Base-by-base conservation (phyloP, 2,113 vertebrate species). In the Xiphophorus hellerii region DNA sequence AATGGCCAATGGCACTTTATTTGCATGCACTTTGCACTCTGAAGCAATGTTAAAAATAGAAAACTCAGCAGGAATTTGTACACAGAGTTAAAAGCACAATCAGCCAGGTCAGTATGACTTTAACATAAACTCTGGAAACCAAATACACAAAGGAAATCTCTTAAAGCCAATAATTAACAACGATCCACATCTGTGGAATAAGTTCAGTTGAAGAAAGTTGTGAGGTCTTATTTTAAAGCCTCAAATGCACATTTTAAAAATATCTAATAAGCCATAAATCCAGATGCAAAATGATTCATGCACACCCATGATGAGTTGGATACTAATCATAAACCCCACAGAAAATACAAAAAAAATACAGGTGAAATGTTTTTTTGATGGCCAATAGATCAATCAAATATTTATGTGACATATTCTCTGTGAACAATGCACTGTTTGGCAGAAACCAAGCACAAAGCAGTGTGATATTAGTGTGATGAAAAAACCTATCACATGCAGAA, bases 21-120 rank as follows among this genome's bases (percentile, higher is more conserved):
- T 71, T 67, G 66, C 42, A 62, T 60, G 76, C n/a, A 78, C 62
- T 73, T 65, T 71, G 62, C n/a, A 79, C 68, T 3, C 0, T 28
- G 62, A 35, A 58, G 25, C 51, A 9, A 58, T 29, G 9, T 33
- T 17, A 27, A 60, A 74, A 73, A 67, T 39, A 69, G 11, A 25
- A 1, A 66, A 27, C 22, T 54, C 17, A 3, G 29, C n/a, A 12
- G 27, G 15, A 29, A 14, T 33, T 13, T 68, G 33, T 31, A 9
- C 15, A 70, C 48, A 58, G 12, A 54, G 27, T 44, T 4, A 68
- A 30, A 68, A 3, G 5, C 30, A 58, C 30, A 70, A 54, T 25
- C 5, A 29, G 6, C 22, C 9, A 33, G 28, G 3, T 25, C 67
- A 31, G 17, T 69, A 20, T 48, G 37, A 28, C 4, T 2, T 11